Percentiles rank a stretch among this genome's conserved stretches.
phyloP scores from a whole-genome alignment of 2,797 vertebrate species.

The Ctenosaura bakeri region DNA sequence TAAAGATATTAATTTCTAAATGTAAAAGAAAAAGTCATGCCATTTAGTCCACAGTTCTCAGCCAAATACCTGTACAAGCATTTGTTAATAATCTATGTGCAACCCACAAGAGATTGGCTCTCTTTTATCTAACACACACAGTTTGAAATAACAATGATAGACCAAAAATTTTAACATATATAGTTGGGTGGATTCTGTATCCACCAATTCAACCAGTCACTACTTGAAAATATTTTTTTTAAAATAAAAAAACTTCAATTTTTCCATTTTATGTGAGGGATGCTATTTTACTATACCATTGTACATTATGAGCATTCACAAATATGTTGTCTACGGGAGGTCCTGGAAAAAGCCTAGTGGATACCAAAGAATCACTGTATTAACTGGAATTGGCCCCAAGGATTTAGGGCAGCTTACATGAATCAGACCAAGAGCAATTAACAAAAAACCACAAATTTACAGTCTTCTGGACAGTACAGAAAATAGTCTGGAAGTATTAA shows the following conservation, averaged over 20 bases:
- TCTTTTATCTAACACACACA: constrained; percentile 67
- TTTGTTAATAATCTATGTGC: constrained; percentile 81
- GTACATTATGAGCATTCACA: too few species aligned
- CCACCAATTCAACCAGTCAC: too few species aligned
- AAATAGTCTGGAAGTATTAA: background rate
- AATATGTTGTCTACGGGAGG: too few species aligned
- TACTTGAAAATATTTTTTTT: too few species aligned
- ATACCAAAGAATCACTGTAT: too few species aligned
- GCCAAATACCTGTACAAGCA: constrained; percentile 82
- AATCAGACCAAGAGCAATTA: constrained; percentile 33
- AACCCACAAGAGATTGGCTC: constrained; percentile 75
- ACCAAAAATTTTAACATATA: constrained; percentile 26
- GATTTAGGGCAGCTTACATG: constrained; percentile 27
- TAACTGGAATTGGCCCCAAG: constrained; percentile 49
- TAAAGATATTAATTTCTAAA: constrained; percentile 82
- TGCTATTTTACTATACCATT: too few species aligned
- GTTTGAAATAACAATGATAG: constrained; percentile 75
- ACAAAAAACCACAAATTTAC: constrained; percentile 14
- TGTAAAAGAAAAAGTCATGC: constrained; percentile 83
- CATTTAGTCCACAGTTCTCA: constrained; percentile 78
- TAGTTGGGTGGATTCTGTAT: too few species aligned
- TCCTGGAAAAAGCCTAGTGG: too few species aligned
- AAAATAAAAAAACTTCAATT: too few species aligned
- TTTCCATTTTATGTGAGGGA: too few species aligned
- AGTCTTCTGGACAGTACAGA: rapidly evolving